phyloP scores from a whole-genome alignment of 2,797 vertebrate species.

The Buceros bicornis region DNA sequence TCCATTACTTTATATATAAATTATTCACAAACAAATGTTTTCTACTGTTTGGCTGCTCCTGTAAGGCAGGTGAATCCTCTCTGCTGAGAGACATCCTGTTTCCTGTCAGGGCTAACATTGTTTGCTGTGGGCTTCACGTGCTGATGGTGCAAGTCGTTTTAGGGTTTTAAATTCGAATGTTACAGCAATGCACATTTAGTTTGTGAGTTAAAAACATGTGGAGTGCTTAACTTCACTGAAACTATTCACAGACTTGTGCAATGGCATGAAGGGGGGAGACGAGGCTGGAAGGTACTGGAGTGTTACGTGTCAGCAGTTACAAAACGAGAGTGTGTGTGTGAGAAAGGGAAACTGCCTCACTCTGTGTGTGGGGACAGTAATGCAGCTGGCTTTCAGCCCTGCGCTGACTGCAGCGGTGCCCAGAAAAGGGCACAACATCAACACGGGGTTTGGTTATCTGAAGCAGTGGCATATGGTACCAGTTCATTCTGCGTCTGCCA shows the following conservation, averaged over 20 bases:
- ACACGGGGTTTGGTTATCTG: no score
- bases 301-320: neutral
- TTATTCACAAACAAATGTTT: constrained; percentile 1
- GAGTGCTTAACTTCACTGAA: neutral
- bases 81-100: neutral
- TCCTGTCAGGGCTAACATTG: neutral
- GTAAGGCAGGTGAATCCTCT: neutral
- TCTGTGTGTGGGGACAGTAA: neutral
- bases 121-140: neutral
- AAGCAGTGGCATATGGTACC: neutral
- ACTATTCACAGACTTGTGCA: neutral
- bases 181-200: neutral
- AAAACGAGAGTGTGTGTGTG: neutral
- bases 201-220: neutral
- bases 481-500: neutral
- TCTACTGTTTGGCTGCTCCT: neutral
- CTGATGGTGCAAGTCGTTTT: neutral
- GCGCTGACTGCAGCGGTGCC: neutral
- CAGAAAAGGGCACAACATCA: neutral
- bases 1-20: neutral
- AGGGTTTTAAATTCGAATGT: neutral
- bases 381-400: neutral
- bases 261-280: neutral
- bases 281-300: neutral
- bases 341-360: neutral